Base-by-base conservation (phyloP, 1,140 invertebrate genomes). In the Oryzaephilus surinamensis region DNA sequence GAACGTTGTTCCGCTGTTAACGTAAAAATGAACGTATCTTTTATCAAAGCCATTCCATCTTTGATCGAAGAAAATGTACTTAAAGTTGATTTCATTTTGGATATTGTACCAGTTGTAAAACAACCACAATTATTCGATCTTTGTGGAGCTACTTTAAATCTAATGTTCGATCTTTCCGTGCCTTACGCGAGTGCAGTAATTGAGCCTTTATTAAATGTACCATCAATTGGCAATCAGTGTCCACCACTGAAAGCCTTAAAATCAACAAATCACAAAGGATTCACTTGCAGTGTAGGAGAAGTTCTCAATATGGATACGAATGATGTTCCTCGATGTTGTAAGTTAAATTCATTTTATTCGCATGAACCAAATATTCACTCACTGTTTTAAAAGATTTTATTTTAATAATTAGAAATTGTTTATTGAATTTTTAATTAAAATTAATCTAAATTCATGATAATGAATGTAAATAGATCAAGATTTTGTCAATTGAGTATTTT, bases 151-250 rank as follows among this genome's bases (percentile, higher is more conserved):
- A 96, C 92, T 3, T 59, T 97, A 19, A 89, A 83, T 50, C 69
- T 96, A 3, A 92, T 96, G 48, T 97, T 96, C 57, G 92, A 97
- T 62, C 61, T 97, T 24, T 88, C 84, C 15, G 88, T 95, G 1
- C 91, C 91, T 6, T 83, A 90, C 44, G 87, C 93, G 4, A 94
- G 85, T 52, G 83, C 79, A 13, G 82, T 93, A 0, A 89, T 97
- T 45, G 88, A 93, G 57, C 80, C 85, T 11, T 62, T 97, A 2
- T 64, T 96, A 6, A 91, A 91, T 55, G 81, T 96, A 6, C 84
- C 84, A 3, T 75, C 85, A 10, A 84, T 91, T 51, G 87, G 84
- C 15, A 91, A 91, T 53, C 82, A 88, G 54, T 97, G 92, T 64
- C 90, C 92, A 15, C 84, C 89, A 14, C 63, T 92, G 14, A 74